phyloP scores from a whole-genome alignment of 2,888 invertebrate genomes.

The Aproaerema taeniolella region DNA sequence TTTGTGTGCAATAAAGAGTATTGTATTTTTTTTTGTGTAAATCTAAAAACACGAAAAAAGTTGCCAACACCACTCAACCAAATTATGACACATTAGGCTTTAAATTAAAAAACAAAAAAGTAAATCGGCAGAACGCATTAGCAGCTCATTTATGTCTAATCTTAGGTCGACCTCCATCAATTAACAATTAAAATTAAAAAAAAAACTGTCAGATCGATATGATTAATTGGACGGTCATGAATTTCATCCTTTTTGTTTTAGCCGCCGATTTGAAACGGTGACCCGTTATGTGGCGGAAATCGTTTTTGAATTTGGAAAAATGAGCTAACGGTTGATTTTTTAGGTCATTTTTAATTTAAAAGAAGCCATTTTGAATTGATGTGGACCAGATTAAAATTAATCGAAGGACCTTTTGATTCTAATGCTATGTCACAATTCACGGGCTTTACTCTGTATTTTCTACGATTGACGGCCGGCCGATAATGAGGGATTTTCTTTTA shows the following conservation, averaged over 20 bases:
- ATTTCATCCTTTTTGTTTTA: neutral
- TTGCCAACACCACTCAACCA: no score
- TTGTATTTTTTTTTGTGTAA: no score
- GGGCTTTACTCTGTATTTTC: no score
- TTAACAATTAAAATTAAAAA: constrained; percentile 44
- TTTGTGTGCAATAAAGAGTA: no score
- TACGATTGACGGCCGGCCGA: no score
- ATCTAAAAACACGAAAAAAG: no score
- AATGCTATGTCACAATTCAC: no score
- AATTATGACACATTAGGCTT: no score
- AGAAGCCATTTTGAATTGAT: no score
- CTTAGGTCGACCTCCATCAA: constrained; percentile 48
- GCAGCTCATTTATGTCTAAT: constrained; percentile 56
- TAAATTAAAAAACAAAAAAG: constrained; percentile 24
- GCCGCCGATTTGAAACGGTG: neutral
- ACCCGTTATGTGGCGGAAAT: neutral
- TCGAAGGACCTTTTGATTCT: no score
- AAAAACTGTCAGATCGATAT: neutral
- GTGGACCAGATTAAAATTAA: no score
- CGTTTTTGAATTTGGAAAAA: neutral
- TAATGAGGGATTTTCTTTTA: no score
- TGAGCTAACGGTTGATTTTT: neutral
- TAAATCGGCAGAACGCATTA: constrained; percentile 48
- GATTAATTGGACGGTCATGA: neutral
- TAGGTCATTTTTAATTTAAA: neutral